phyloP scores from a whole-genome alignment of 2,888 invertebrate species.

The Zonitis immaculata region DNA sequence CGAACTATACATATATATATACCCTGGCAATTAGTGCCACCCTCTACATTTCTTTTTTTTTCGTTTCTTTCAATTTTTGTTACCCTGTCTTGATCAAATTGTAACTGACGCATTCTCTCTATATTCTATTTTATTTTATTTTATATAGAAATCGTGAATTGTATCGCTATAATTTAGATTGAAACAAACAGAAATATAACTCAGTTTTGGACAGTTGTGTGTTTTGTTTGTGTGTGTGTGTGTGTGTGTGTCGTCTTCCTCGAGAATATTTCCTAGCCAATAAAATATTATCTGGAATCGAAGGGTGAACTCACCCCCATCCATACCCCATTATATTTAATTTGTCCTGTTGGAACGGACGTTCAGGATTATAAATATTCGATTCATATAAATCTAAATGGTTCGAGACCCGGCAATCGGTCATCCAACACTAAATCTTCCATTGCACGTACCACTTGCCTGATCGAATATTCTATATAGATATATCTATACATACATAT shows the following conservation, averaged over 20 bases:
- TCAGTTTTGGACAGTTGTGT: slow-evolving; percentile 11
- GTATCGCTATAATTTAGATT: not conserved
- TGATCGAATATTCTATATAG: no score
- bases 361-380: slow-evolving; percentile 44
- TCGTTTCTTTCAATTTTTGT: not conserved
- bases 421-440: slow-evolving; percentile 16
- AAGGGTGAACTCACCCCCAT: slow-evolving; percentile 10
- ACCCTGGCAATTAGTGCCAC: slow-evolving; percentile 19
- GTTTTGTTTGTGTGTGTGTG: no score
- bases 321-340: slow-evolving; percentile 40
- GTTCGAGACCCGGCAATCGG: slow-evolving; percentile 23
- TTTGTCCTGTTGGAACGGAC: slow-evolving; percentile 37
- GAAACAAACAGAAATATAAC: slow-evolving; percentile 16
- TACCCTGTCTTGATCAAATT: not conserved
- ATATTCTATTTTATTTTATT: no score
- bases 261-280: not conserved
- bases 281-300: slow-evolving; percentile 9
- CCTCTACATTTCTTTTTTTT: slow-evolving; percentile 5
- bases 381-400: slow-evolving; percentile 41
- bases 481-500: no score
- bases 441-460: slow-evolving; percentile 15
- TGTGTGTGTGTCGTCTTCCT: slow-evolving; percentile 6
- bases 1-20: no score
- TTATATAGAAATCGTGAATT: not conserved
- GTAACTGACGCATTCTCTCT: not conserved